These are phyloP conservation scores for Myotis findleyi DNA, from an alignment of 2,797 vertebrate species.

Conservation along the genomic window DNA sequence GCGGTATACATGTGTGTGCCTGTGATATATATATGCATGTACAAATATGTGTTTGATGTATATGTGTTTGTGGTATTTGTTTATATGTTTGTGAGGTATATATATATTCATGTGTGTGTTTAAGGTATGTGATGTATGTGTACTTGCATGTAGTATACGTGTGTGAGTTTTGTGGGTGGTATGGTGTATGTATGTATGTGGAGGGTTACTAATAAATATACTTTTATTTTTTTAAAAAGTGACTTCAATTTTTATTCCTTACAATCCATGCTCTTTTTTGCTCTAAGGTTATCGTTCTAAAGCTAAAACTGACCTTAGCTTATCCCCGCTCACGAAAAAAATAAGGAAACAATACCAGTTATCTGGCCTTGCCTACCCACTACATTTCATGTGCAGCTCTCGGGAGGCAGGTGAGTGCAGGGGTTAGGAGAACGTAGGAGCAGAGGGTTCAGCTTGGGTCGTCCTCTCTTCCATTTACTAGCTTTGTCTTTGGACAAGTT, in stretches of 20 bases:
- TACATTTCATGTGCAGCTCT: not conserved
- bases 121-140: not conserved
- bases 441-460: too few species aligned
- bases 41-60: not conserved
- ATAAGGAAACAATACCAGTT: not conserved
- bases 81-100: not conserved
- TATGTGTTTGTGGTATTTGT: not conserved
- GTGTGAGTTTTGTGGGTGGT: not conserved
- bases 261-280: not conserved
- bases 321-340: not conserved
- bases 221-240: slow-evolving; percentile 18
- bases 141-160: not conserved
- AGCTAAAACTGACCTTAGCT: not conserved
- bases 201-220: not conserved
- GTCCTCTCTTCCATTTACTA: not conserved
- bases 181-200: not conserved
- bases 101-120: not conserved
- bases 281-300: not conserved
- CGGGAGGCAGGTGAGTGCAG: accelerated
- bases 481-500: not conserved
- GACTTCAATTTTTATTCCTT: not conserved
- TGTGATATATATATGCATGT: not conserved
- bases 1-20: not conserved
- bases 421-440: not conserved
- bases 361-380: not conserved